A percentile compares a stretch with the other conserved stretches of the same genome.
These are phyloP conservation scores for Phylloscopus collybita DNA, from an alignment of 2,797 vertebrate species.

Conservation along the genomic window DNA sequence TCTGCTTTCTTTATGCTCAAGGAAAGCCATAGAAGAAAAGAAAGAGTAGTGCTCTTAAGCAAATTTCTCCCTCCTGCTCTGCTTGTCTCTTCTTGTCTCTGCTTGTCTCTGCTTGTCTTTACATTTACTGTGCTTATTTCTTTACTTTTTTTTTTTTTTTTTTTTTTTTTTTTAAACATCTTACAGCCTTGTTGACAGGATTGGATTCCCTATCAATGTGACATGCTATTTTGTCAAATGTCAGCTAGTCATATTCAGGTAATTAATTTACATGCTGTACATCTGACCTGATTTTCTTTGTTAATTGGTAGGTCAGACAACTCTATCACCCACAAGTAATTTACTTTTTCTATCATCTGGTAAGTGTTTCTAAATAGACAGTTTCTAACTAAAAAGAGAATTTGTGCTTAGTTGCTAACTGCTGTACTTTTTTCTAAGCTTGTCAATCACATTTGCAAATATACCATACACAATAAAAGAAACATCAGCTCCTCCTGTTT, in stretches of 20 bases:
- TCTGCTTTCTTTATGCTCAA: neutral
- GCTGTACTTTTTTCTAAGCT: neutral
- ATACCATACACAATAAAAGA: neutral
- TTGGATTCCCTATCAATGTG: neutral
- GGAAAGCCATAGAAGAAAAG: neutral
- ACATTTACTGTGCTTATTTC: neutral
- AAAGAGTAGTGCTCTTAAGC: neutral
- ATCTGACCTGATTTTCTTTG: constrained; percentile 32
- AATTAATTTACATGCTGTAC: constrained; percentile 47
- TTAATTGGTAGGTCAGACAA: constrained; percentile 43
- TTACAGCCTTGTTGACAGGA: neutral
- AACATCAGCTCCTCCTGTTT: neutral
- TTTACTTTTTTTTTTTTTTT: neutral
- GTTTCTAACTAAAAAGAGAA: constrained; percentile 8
- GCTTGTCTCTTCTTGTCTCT: neutral
- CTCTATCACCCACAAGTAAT: constrained; percentile 7
- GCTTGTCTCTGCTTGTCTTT: neutral
- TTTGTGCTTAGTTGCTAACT: neutral
- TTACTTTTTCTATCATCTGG: neutral
- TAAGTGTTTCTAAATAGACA: constrained; percentile 25
- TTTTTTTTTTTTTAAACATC: neutral
- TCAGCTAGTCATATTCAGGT: constrained; percentile 20
- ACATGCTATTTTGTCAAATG: constrained; percentile 31
- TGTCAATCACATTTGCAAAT: neutral
- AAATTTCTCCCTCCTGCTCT: neutral